Evolutionary conservation across 2,797 vertebrate species (phyloP), one percentile per base, ranked within the genome.

Genomic region (Enoplosus armatus): DNA sequence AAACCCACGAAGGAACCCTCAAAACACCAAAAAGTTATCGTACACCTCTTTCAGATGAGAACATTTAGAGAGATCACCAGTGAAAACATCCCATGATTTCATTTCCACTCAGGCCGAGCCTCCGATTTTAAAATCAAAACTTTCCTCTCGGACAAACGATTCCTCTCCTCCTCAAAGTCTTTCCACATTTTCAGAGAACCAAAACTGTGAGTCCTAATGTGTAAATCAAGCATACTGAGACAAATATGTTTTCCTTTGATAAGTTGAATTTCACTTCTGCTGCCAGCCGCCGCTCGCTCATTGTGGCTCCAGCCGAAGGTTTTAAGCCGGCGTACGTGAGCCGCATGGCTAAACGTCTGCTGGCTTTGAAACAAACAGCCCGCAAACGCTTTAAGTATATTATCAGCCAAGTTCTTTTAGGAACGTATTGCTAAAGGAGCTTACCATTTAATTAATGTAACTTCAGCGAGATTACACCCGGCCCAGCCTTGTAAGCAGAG

Each of bases 361-460:
- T 82, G 90, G 88, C 93, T 95, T 94, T 95, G 96, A 96, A 97
- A 97, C 97, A 98, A 98, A 97, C 97, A 96, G 96, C 95, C 95
- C 94, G 93, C 95, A 88, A 90, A 95, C 94, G 94, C 96, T 96
- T 96, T 97, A 97, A 98, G 97, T 98, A 97, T 97, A 98, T 98
- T 98, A 98, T 97, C 96, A 96, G 96, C 94, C 96, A 95, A 96
- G 96, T 97, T 97, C 97, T 97, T 98, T 97, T 96, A 97, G 95
- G 96, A 97, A 96, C 96, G 96, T 96, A 96, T 97, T 96, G 97
- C 97, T 97, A 96, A 98, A 99, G 97, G 96, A 98, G 98, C 97
- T 99, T 98, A 98, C 96, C 97, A 97, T 98, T 92, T 98, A 98
- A 98, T 98, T 97, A 98, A 97, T 98, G 97, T 98, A 98, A 98